Base-by-base conservation (phyloP, 2,113 vertebrate genomes). In the Uropsilus gracilis region DNA sequence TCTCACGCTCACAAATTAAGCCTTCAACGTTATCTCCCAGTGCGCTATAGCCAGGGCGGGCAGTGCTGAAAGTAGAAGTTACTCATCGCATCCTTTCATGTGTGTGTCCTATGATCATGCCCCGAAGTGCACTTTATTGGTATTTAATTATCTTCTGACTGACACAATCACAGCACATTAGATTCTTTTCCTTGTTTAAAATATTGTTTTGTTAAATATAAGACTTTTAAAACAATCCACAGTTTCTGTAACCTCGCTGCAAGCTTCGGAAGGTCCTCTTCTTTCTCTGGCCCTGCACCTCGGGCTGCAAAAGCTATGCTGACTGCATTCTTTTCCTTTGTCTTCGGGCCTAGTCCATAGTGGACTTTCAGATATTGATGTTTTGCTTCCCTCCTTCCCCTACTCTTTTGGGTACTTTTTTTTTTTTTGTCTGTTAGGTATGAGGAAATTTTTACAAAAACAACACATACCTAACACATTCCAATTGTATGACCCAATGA, bases 381-480 rank as follows among this genome's bases (percentile, higher is more conserved):
- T 87, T 92, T 88, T 55, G 17, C 24, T 66, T 69, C 14, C 18
- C 10, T 88, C 26, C 4, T 91, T 83, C 26, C 13, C 90, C 77
- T 92, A 71, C n/a, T 87, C 4, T 84, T 91, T 50, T 42, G 30
- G 14, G 59, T 34, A 78, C 14, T 16, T 69, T 64, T 75, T 37
- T n/a, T 61, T 48, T 42, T 37, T 55, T n/a, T 12, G 63, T 39
- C 69, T 96, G 32, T 81, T 55, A 92, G 76, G 53, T 92, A 90
- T 85, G 61, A 92, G 89, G 89, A 93, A 72, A 94, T 76, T 81
- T 75, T 94, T 89, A 76, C 2, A 20, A 61, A 87, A 94, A 20
- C 10, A 87, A 92, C 88, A 87, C 53, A 66, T 87, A 88, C 82
- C 83, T 77, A 80, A 72, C 28, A 82, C 86, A 94, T 96, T 96